Base-by-base conservation (phyloP, 2,888 invertebrate species). In the Odontocolon sp. region DNA sequence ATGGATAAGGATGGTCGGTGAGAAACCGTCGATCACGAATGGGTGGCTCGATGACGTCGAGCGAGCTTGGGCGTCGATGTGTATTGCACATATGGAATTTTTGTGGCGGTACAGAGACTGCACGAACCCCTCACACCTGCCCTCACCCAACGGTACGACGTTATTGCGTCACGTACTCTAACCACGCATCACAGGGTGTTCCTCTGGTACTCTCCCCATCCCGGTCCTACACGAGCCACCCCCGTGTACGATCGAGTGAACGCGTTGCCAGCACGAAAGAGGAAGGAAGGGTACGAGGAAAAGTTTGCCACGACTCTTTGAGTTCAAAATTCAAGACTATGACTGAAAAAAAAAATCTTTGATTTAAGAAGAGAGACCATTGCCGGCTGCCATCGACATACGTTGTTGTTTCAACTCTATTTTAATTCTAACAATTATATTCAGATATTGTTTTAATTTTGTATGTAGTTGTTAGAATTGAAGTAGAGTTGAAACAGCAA, bases 121-220 rank as follows among this genome's bases (percentile, higher is more conserved):
- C 63, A 77, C 57, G 66, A 71, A 63, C 33, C 67, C 64, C 84
- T 84, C 81, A 79, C 85, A 85, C 83, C 85, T 85, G 84, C 83
- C 80, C 79, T 66, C 78, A 76, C 78, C 79, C 71, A n/a, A 56
- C 42, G 63, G 11, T 31, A 36, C 63, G 67, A 47, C 47, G 79
- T 66, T 80, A 76, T 81, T 80, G 80, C 85, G 80, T 83, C 83
- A 82, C 78, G 79, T 79, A 76, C 76, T 72, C 68, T 56, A 36
- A 57, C 68, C 61, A 57, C 63, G 57, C 78, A 70, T 74, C 80
- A 64, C 57, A 61, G 66, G 57, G 61, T 67, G 45, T 38, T 50
- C 66, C 66, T 72, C 57, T 61, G 45, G 67, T 52, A 61, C 61
- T 67, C 61, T n/a, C 67, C 16, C 3, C 31, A 36, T 50, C 26